Evolutionary conservation across 2,888 invertebrate genomes (phyloP).

Genomic region (Mesochorus sp.): DNA sequence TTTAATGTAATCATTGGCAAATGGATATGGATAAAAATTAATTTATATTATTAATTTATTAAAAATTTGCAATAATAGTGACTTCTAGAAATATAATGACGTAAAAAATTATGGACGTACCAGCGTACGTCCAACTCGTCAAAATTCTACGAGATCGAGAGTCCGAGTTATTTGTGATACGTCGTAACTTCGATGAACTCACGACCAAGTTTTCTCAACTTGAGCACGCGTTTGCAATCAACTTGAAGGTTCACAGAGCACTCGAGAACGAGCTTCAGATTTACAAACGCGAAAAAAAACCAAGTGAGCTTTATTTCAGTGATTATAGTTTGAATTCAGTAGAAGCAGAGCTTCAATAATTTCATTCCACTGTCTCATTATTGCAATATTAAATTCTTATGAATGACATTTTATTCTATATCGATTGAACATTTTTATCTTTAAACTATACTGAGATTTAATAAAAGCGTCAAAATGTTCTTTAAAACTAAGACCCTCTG

Average conservation of each 20-base stretch:
- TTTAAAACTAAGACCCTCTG: too few species aligned
- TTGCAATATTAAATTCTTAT: background rate
- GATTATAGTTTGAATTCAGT: background rate
- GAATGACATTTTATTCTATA: too few species aligned
- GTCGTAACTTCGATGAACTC: slow-evolving; percentile 67
- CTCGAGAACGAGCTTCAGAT: slow-evolving; percentile 68
- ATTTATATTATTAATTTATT: background rate
- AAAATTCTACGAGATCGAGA: slow-evolving; percentile 61
- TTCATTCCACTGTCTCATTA: background rate
- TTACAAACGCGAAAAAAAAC: slow-evolving; percentile 60
- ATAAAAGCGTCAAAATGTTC: too few species aligned
- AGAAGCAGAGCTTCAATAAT: background rate
- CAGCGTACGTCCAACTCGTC: slow-evolving; percentile 17
- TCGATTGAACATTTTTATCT: too few species aligned
- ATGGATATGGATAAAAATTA: background rate
- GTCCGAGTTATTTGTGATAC: slow-evolving; percentile 67
- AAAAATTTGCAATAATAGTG: too few species aligned
- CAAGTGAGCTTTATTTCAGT: slow-evolving; percentile 60
- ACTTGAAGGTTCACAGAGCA: slow-evolving; percentile 67
- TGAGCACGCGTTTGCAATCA: slow-evolving; percentile 72
- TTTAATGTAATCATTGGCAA: background rate
- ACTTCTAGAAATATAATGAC: too few species aligned
- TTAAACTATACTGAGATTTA: too few species aligned
- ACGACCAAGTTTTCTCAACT: slow-evolving; percentile 69
- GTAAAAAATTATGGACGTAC: background rate